Percentiles rank a stretch among this genome's conserved stretches.
Evolutionary conservation across 2,797 vertebrate species (phyloP).

Genomic region (Nyctalus aviator): DNA sequence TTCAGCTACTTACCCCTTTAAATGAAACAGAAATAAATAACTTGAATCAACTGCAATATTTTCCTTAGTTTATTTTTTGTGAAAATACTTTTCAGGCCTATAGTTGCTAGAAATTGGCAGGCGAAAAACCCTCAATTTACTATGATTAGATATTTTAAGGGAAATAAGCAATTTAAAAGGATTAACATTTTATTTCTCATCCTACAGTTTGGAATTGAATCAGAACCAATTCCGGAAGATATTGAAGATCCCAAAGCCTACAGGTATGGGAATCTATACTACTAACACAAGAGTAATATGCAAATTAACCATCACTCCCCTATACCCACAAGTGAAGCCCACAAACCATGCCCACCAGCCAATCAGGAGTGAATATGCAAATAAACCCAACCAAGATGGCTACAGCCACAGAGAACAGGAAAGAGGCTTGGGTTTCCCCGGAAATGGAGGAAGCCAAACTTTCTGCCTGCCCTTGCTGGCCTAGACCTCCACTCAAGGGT

Average conservation of each 20-base stretch:
- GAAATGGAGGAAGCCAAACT: no score
- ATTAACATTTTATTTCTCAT: conserved; percentile 53
- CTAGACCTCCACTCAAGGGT: no score
- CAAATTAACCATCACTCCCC: no score
- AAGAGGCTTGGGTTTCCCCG: no score
- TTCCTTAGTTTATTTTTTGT: not conserved
- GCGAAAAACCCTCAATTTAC: not conserved
- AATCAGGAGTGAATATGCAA: no score
- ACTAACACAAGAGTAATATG: no score
- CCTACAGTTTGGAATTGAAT: conserved; percentile 89
- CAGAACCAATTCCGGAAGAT: conserved; percentile 88
- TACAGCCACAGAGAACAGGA: no score
- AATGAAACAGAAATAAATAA: conserved; percentile 52
- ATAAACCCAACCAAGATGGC: no score
- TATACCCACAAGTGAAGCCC: no score
- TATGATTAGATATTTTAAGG: not conserved
- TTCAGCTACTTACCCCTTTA: not conserved
- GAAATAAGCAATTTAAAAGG: conserved; percentile 15
- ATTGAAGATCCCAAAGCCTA: conserved; percentile 92
- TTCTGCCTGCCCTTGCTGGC: no score
- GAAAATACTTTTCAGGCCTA: conserved; percentile 34
- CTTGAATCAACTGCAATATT: not conserved
- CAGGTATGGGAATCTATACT: conserved; percentile 87
- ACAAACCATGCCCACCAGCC: no score
- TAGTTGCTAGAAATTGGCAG: conserved; percentile 1